phyloP scores from a whole-genome alignment of 2,888 invertebrate species.

The Cephonodes hylas region DNA sequence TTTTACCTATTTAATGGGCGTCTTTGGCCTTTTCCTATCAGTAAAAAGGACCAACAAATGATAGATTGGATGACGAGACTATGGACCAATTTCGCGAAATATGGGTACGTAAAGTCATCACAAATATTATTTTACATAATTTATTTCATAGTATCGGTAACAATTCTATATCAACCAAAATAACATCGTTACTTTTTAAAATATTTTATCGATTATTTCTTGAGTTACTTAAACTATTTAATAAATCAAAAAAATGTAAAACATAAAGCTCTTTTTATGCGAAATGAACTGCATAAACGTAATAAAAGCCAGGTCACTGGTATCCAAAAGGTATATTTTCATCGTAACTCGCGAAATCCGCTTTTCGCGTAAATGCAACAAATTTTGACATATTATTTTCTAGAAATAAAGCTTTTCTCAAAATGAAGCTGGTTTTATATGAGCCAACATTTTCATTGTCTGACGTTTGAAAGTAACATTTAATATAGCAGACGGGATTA shows the following conservation, averaged over 20 bases:
- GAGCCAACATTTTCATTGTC: neutral
- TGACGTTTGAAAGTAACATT: neutral
- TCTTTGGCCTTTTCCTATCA: conserved; percentile 53
- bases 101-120: conserved; percentile 48
- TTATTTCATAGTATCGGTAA: no score
- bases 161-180: no score
- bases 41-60: conserved; percentile 43
- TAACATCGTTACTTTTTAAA: no score
- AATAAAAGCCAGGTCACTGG: no score
- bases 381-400: neutral
- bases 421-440: neutral
- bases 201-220: no score
- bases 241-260: no score
- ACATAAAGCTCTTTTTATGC: no score
- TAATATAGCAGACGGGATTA: neutral
- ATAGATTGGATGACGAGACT: conserved; percentile 59
- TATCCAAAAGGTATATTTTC: neutral
- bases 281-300: no score
- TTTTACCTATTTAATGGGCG: conserved; percentile 59
- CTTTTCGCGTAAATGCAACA: neutral
- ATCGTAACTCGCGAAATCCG: no score
- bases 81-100: conserved; percentile 73
- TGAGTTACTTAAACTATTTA: no score
- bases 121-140: neutral
- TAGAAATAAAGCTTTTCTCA: neutral